Evolutionary conservation across 2,113 vertebrate genomes (phyloP).

Genomic region (Notechis scutatus): DNA sequence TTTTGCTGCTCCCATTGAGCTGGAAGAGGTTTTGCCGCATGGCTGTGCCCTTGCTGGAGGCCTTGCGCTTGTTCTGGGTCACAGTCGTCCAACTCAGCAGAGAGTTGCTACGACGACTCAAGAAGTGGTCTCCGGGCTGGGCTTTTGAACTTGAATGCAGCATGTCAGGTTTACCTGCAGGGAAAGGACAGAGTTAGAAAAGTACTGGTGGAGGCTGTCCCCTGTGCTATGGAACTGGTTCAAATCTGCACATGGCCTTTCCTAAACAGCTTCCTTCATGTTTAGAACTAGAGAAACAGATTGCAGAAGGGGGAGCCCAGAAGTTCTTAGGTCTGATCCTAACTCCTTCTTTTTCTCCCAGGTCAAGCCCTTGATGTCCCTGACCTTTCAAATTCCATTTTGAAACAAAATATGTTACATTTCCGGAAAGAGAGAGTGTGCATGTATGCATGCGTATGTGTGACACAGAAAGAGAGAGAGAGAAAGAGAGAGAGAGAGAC

Average conservation of each 20-base stretch:
- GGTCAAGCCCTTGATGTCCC: not conserved
- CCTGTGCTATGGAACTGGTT: not conserved
- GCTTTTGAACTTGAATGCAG: constrained; percentile 78
- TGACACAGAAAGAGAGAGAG: not conserved
- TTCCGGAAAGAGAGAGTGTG: not conserved
- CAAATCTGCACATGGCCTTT: not conserved
- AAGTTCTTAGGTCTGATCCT: not conserved
- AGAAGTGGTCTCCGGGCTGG: constrained; percentile 66
- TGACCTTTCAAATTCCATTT: not conserved
- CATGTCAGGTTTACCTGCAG: constrained; percentile 77
- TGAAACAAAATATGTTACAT: not conserved
- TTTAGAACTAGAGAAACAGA: not conserved
- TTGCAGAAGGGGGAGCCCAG: not conserved
- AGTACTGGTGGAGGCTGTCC: not conserved
- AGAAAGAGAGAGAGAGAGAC: no score
- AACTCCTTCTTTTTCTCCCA: not conserved
- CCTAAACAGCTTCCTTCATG: not conserved
- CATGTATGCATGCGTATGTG: no score
- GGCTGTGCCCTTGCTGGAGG: constrained; percentile 64
- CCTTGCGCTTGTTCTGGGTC: constrained; percentile 78
- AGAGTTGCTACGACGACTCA: constrained; percentile 67
- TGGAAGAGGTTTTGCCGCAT: constrained; percentile 82
- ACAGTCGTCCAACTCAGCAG: constrained; percentile 82
- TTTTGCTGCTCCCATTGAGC: constrained; percentile 80
- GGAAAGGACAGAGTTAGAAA: constrained; percentile 15